phyloP scores from a whole-genome alignment of 2,113 vertebrate species.

The Aramus guarauna region DNA sequence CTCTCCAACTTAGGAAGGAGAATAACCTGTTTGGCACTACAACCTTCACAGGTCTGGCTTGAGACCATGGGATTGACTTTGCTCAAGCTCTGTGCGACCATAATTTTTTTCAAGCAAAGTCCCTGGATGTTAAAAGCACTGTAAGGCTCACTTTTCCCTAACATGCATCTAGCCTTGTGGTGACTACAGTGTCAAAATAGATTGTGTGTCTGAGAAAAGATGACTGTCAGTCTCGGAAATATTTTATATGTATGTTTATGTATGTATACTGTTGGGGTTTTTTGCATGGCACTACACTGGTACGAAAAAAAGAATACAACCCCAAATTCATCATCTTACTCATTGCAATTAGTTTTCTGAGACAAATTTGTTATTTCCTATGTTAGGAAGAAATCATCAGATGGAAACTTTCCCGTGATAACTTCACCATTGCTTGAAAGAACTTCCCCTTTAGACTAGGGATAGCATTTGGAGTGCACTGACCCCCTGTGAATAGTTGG shows the following conservation, averaged over 20 bases:
- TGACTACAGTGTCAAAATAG: not conserved
- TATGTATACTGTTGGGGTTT: fast-evolving
- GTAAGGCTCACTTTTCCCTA: not conserved
- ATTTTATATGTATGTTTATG: not conserved
- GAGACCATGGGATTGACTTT: not conserved
- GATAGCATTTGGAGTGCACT: not conserved
- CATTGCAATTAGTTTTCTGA: not conserved
- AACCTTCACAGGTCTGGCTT: not conserved
- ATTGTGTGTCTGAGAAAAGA: not conserved
- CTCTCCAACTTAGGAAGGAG: not conserved
- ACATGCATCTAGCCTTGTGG: not conserved
- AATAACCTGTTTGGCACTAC: not conserved
- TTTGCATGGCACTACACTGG: not conserved
- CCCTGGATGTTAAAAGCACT: not conserved
- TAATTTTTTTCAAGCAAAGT: not conserved
- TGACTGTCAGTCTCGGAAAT: not conserved
- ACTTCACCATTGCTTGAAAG: not conserved
- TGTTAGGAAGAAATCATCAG: not conserved
- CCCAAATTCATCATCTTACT: not conserved
- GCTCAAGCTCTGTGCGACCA: not conserved
- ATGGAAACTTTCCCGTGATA: not conserved
- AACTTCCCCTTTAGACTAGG: not conserved
- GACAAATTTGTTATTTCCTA: not conserved
- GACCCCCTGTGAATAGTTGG: not conserved
- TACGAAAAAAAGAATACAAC: not conserved